Conservation (phyloP, 2,113 vertebrate genomes). For the Salvelinus sp. region DNA sequence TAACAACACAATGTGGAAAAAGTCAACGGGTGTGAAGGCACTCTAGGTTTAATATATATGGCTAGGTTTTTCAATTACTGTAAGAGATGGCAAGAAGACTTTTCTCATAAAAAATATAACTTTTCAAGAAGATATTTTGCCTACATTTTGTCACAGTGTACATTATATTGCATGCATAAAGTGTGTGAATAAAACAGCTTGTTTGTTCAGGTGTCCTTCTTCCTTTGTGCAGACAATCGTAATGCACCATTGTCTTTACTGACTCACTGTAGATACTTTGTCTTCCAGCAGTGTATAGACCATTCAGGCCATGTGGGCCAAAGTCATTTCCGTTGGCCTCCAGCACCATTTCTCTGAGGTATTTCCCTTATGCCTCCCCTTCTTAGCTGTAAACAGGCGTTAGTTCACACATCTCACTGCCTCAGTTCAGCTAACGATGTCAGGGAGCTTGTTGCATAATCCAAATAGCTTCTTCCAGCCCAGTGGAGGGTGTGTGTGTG, state of each 20-base stretch:
- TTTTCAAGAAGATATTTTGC: background rate
- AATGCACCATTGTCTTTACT: background rate
- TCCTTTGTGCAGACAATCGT: background rate
- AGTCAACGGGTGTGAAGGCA: no score
- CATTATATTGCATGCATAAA: background rate
- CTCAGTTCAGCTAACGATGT: slow-evolving; percentile 36
- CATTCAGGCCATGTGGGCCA: background rate
- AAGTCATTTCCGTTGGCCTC: background rate
- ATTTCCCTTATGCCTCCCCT: slow-evolving; percentile 12
- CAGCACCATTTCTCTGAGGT: background rate
- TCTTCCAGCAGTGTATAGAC: background rate
- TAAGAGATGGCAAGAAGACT: no score
- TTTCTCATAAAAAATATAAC: no score
- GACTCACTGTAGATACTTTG: background rate
- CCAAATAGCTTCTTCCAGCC: slow-evolving; percentile 27
- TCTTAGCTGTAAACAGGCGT: slow-evolving; percentile 17
- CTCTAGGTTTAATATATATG: no score
- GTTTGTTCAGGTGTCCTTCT: background rate
- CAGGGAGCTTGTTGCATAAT: slow-evolving; percentile 32
- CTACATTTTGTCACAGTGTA: background rate
- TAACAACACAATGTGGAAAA: no score
- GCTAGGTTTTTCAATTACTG: no score
- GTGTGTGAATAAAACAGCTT: background rate
- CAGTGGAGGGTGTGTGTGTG: slow-evolving; percentile 25
- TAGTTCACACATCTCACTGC: slow-evolving; percentile 6